Evolutionary conservation across 2,797 vertebrate species (phyloP).

Genomic region (Semaprochilodus insignis): DNA sequence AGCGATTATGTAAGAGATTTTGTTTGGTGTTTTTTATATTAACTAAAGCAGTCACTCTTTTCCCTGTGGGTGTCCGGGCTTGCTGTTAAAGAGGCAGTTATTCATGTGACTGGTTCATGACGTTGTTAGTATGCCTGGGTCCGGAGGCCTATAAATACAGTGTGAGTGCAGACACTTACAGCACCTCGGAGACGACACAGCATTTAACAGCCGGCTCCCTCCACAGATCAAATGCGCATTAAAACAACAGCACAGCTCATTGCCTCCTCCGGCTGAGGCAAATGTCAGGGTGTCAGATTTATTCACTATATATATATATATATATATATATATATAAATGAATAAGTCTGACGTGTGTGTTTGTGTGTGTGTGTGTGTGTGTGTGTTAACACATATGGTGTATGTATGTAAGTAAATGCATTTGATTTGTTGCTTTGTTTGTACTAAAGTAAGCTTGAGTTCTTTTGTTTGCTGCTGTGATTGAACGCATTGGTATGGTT

Average conservation of each 20-base stretch:
- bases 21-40: neutral
- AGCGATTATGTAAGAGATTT: neutral
- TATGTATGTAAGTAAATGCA: neutral
- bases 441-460: neutral
- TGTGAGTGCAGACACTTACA: constrained; percentile 49
- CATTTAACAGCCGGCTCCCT: constrained; percentile 45
- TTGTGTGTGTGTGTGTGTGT: no score
- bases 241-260: constrained; percentile 46
- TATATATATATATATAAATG: no score
- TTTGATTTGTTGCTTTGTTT: neutral
- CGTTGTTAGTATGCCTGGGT: constrained; percentile 34
- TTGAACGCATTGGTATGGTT: neutral
- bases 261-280: constrained; percentile 23
- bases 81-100: constrained; percentile 29
- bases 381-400: neutral
- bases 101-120: constrained; percentile 36
- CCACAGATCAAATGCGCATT: constrained; percentile 48
- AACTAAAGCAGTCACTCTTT: neutral
- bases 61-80: constrained; percentile 1
- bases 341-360: neutral
- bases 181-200: constrained; percentile 47
- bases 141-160: constrained; percentile 44
- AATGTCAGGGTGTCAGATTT: constrained; percentile 28
- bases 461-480: neutral
- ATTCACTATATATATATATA: neutral